Base-by-base conservation (phyloP, 2,888 invertebrate species). In the Drosophila neoperkinsi region DNA sequence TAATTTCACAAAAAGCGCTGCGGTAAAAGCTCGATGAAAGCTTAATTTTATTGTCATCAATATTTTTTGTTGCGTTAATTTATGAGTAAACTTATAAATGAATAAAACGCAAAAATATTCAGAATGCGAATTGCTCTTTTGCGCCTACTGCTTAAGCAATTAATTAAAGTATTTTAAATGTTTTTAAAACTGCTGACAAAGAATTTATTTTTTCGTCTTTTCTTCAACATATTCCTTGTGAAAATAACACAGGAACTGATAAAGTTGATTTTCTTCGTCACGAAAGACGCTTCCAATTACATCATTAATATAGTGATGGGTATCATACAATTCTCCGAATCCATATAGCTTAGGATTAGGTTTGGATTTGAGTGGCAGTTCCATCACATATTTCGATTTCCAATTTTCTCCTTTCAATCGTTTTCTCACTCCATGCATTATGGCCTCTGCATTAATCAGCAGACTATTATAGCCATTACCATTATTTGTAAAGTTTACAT, bases 401-500 rank as follows among this genome's bases (percentile, higher is more conserved):
- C 72, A 73, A 7, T 71, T 73, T n/a, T 73, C 73, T 2, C 34
- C 21, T 18, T 49, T 60, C 18, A 71, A 36, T 25, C 49, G 56
- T 10, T 57, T 57, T 13, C 59, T 36, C 1, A 63, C 46, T 31
- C 36, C 46, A 30, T 49, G 58, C 25, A 63, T 36, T 25, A 49
- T 3, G 2, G 21, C 4, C 25, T 63, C 59, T 11, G 63, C 58
- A 36, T 49, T 58, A 11, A 63, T 1, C 2, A 18, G 5, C 4
- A 11, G 2, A 3, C n/a, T 11, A 5, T 11, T n/a, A n/a, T 30
- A n/a, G n/a, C 1, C 0, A 4, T 46, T 4, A 3, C 7, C 4
- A 21, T 21, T 13, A 5, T 18, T 9, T 16, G 6, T 25, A 10
- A 5, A 5, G 1, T 41, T 28, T 1, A 13, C 36, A 16, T 28